phyloP scores from a whole-genome alignment of 2,113 vertebrate species.

The Phodopus roborovskii region DNA sequence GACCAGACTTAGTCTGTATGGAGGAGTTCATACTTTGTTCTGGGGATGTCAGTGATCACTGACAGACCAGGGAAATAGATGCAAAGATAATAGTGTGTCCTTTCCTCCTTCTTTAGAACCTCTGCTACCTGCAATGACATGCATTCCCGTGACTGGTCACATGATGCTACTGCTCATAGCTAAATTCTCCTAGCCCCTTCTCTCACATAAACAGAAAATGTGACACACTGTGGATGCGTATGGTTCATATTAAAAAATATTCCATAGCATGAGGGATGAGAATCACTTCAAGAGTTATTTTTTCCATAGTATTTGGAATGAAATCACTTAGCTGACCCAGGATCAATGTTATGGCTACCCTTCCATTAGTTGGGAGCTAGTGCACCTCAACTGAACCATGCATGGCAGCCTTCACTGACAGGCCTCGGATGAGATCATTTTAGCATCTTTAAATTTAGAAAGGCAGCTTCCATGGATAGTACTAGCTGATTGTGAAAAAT shows the following conservation, averaged over 20 bases:
- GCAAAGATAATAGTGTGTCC: neutral
- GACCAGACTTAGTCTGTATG: neutral
- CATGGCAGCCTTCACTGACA: neutral
- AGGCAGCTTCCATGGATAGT: conserved; percentile 16
- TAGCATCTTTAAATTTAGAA: conserved; percentile 53
- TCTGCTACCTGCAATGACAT: neutral
- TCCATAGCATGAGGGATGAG: neutral
- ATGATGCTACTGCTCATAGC: neutral
- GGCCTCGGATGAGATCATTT: conserved; percentile 18
- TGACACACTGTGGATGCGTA: neutral
- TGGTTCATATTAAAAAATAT: neutral
- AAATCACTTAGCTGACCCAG: neutral
- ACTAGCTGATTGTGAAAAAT: conserved; percentile 61
- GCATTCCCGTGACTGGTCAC: neutral
- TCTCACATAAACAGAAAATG: neutral
- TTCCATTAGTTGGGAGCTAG: neutral
- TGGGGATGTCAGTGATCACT: neutral
- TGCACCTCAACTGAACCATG: neutral
- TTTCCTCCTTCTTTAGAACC: neutral
- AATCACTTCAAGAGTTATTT: neutral
- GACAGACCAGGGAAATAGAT: neutral
- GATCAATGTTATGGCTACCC: neutral
- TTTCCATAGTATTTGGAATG: neutral
- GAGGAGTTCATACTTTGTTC: neutral
- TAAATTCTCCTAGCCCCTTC: neutral